These are phyloP conservation scores for Listrodromus nycthemerus DNA, from an alignment of 2,888 invertebrate genomes.

Conservation along the genomic window DNA sequence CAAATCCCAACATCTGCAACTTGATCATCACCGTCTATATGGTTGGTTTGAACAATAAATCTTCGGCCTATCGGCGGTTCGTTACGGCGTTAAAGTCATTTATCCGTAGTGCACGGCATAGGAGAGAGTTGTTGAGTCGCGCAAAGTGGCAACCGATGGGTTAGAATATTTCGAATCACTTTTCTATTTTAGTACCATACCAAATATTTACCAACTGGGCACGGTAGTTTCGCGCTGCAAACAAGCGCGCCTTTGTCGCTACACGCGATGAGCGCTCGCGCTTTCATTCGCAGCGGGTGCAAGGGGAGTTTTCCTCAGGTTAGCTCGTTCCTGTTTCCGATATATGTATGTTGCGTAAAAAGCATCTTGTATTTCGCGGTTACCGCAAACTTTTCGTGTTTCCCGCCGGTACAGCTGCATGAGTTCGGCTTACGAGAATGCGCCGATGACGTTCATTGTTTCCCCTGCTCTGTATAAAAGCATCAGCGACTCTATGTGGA, in stretches of 20 bases:
- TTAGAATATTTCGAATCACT: slow-evolving; percentile 72
- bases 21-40: neutral
- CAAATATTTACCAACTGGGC: slow-evolving; percentile 73
- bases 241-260: slow-evolving; percentile 69
- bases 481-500: neutral
- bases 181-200: slow-evolving; percentile 68
- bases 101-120: neutral
- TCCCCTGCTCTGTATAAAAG: neutral
- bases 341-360: slow-evolving; percentile 40
- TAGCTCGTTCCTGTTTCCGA: slow-evolving; percentile 34
- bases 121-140: slow-evolving; percentile 1
- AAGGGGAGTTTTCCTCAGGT: slow-evolving; percentile 30
- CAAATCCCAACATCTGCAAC: neutral
- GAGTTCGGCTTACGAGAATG: neutral
- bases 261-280: slow-evolving; percentile 5
- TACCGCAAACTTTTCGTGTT: neutral
- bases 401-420: neutral
- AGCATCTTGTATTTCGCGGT: slow-evolving; percentile 45
- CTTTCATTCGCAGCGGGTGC: slow-evolving; percentile 43
- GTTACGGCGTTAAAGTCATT: slow-evolving; percentile 6
- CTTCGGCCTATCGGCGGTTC: neutral
- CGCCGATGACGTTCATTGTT: slow-evolving; percentile 21
- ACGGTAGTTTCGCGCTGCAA: slow-evolving; percentile 67
- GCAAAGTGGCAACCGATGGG: slow-evolving; percentile 52
- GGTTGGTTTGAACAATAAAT: neutral